Evolutionary conservation across 2,113 vertebrate species (phyloP).

Genomic region (Pterocles burchelli): DNA sequence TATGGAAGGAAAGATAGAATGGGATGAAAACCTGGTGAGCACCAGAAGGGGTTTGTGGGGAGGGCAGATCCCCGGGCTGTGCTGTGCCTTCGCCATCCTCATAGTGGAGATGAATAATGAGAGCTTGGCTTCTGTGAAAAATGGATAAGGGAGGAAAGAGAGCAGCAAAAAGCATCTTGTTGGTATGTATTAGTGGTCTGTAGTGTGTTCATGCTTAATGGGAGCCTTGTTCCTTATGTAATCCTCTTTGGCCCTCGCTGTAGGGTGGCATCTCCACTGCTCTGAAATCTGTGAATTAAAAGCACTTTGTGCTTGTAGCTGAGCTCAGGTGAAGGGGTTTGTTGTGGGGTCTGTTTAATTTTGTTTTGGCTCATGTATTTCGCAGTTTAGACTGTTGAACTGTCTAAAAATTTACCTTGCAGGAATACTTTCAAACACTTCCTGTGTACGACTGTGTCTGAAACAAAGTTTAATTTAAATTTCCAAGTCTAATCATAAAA

Average conservation of each 20-base stretch:
- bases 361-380: conserved; percentile 21
- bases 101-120: not conserved
- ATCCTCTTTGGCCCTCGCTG: not conserved
- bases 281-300: not conserved
- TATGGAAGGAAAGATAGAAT: rapidly evolving
- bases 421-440: conserved; percentile 38
- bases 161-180: not conserved
- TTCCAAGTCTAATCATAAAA: conserved; percentile 51
- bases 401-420: conserved; percentile 27
- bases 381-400: conserved; percentile 9
- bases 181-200: not conserved
- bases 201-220: not conserved
- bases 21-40: not conserved
- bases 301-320: not conserved
- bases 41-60: not conserved
- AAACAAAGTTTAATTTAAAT: conserved; percentile 59
- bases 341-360: not conserved
- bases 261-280: not conserved
- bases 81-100: not conserved
- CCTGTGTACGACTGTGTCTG: not conserved
- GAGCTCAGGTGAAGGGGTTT: not conserved
- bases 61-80: not conserved
- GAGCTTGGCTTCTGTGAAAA: not conserved
- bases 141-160: not conserved
- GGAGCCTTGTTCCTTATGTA: not conserved